phyloP scores from a whole-genome alignment of 1,140 invertebrate species.

The Harpegnathos saltator region DNA sequence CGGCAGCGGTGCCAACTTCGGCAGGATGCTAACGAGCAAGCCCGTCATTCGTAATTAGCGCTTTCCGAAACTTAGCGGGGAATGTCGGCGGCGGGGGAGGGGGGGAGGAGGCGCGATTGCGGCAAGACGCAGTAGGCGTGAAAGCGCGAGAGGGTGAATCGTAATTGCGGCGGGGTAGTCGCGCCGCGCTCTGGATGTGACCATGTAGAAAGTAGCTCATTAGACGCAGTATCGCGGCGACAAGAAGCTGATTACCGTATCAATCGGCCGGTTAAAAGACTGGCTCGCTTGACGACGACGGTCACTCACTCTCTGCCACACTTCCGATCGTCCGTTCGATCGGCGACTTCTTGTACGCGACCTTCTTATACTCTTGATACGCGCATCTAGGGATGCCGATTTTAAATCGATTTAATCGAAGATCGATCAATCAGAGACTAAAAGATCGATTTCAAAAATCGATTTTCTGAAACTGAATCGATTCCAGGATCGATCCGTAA shows the following conservation, averaged over 20 bases:
- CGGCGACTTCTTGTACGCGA: too few species aligned
- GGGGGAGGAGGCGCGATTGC: constrained; percentile 6
- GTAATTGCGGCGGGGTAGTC: neutral
- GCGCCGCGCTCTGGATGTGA: constrained; percentile 20
- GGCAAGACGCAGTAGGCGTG: constrained; percentile 9
- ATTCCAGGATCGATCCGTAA: too few species aligned
- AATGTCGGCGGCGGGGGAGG: constrained; percentile 6
- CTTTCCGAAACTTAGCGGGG: constrained; percentile 49
- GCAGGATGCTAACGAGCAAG: constrained; percentile 52
- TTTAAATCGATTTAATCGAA: too few species aligned
- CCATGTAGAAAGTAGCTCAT: constrained; percentile 73
- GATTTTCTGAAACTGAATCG: too few species aligned
- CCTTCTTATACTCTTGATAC: too few species aligned
- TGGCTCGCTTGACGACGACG: constrained; percentile 63
- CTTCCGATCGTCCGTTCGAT: neutral
- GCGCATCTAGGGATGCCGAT: too few species aligned
- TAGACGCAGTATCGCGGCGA: constrained; percentile 57
- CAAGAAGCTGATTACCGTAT: constrained; percentile 76
- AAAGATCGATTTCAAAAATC: too few species aligned
- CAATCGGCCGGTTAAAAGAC: constrained; percentile 68
- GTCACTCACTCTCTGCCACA: neutral
- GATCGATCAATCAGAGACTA: too few species aligned
- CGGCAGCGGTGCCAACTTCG: constrained; percentile 32
- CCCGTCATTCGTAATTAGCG: constrained; percentile 56
- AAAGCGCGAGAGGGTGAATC: constrained; percentile 32